phyloP scores from a whole-genome alignment of 2,888 invertebrate species.

The Cerastis rubricosa region DNA sequence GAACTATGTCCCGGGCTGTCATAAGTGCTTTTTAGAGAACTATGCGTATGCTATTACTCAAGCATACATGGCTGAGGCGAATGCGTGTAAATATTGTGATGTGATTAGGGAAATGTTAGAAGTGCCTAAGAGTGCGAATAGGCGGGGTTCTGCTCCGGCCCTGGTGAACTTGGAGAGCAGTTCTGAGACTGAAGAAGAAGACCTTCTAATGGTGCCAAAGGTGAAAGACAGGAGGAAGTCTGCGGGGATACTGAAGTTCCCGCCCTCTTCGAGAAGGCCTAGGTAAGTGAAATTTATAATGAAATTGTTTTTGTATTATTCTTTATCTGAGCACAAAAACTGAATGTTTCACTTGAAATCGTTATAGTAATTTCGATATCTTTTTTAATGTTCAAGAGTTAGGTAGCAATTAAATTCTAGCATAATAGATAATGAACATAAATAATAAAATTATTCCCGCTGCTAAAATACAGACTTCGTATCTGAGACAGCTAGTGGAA shows the following conservation, averaged over 20 bases:
- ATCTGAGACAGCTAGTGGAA: not conserved
- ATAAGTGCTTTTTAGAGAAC: constrained; percentile 88
- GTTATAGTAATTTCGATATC: not conserved
- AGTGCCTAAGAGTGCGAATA: constrained; percentile 81
- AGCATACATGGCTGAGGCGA: constrained; percentile 86
- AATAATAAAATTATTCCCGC: not conserved
- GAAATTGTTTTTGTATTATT: not conserved
- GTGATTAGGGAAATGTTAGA: constrained; percentile 88
- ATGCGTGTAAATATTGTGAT: constrained; percentile 88
- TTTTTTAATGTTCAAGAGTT: not conserved
- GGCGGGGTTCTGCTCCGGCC: constrained; percentile 91
- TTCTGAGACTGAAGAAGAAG: constrained; percentile 85
- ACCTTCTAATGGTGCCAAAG: constrained; percentile 86
- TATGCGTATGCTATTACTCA: constrained; percentile 88
- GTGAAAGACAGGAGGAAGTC: constrained; percentile 89
- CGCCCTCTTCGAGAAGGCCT: constrained; percentile 82
- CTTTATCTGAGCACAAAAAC: not conserved
- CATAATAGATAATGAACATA: not conserved
- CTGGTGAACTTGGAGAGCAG: constrained; percentile 87
- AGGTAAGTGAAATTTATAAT: constrained; percentile 79
- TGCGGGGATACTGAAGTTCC: constrained; percentile 86
- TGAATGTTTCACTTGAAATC: not conserved
- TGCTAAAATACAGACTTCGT: not conserved
- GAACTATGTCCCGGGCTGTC: constrained; percentile 84
- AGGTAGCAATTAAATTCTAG: not conserved